Conservation (phyloP, 2,888 invertebrate species). For the Epirrhoe alternata region DNA sequence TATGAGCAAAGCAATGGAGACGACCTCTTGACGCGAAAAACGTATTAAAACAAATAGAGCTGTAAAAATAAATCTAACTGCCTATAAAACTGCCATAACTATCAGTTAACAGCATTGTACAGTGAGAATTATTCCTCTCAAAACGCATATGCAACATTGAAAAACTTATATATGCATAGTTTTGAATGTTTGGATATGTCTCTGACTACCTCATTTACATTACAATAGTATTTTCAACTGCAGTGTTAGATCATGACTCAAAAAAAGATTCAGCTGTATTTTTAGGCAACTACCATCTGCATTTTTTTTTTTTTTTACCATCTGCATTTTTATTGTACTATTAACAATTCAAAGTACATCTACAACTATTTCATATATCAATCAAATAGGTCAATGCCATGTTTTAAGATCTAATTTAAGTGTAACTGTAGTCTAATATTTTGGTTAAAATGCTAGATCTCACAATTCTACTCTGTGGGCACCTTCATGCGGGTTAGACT, state of each 20-base stretch:
- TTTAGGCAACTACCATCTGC: too few relatives aligned
- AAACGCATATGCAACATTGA: constrained; percentile 68
- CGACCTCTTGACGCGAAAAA: constrained; percentile 77
- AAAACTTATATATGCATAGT: constrained; percentile 30
- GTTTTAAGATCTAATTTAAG: too few relatives aligned
- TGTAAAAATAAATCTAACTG: constrained; percentile 85
- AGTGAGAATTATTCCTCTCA: constrained; percentile 61
- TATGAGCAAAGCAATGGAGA: constrained; percentile 69
- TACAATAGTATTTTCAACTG: not conserved
- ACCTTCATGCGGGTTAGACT: too few relatives aligned
- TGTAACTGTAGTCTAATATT: too few relatives aligned
- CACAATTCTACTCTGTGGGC: too few relatives aligned
- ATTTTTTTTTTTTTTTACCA: too few relatives aligned
- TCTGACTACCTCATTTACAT: not conserved
- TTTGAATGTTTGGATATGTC: not conserved
- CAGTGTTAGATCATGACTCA: not conserved
- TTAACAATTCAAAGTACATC: too few relatives aligned
- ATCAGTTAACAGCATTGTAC: constrained; percentile 83
- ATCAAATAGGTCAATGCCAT: too few relatives aligned
- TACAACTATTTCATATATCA: too few relatives aligned
- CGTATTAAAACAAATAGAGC: constrained; percentile 84
- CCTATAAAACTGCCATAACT: constrained; percentile 85
- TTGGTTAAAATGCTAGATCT: too few relatives aligned
- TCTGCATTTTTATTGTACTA: too few relatives aligned
- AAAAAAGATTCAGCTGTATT: not conserved